These are phyloP conservation scores for Mesorhabditis sp. DNA, from an alignment of 2,888 invertebrate genomes.

Conservation along the genomic window DNA sequence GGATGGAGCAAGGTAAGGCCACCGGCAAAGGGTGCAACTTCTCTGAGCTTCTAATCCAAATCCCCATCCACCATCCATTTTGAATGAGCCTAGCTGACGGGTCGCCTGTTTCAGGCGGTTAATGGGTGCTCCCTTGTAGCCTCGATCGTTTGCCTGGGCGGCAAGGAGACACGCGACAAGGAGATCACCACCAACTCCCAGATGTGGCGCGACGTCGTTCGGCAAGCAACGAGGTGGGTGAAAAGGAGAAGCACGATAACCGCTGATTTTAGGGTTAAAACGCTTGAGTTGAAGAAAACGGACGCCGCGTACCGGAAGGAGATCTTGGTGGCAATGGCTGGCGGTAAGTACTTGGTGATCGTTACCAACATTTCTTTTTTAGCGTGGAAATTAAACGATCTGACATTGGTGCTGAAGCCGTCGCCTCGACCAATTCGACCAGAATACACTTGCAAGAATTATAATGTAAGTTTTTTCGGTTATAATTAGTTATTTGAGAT, in stretches of 20 bases:
- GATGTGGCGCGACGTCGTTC: background rate
- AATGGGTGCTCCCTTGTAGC: background rate
- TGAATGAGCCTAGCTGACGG: background rate
- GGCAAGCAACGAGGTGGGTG: background rate
- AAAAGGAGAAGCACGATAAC: background rate
- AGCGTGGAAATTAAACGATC: background rate
- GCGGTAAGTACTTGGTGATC: background rate
- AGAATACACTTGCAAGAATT: conserved; percentile 2
- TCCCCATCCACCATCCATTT: background rate
- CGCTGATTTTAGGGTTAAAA: background rate
- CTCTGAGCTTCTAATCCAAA: background rate
- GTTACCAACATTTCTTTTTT: background rate
- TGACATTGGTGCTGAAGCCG: background rate
- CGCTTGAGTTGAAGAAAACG: background rate
- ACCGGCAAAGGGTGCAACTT: background rate
- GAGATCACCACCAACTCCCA: background rate
- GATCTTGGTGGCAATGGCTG: background rate
- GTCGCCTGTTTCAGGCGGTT: background rate
- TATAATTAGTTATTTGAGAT: background rate
- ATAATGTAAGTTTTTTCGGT: background rate
- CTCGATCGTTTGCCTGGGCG: background rate
- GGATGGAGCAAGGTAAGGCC: background rate
- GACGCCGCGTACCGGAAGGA: background rate
- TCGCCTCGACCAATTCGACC: background rate
- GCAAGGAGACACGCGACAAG: background rate